phyloP scores from a whole-genome alignment of 2,113 vertebrate species.

The Cavia aperea region DNA sequence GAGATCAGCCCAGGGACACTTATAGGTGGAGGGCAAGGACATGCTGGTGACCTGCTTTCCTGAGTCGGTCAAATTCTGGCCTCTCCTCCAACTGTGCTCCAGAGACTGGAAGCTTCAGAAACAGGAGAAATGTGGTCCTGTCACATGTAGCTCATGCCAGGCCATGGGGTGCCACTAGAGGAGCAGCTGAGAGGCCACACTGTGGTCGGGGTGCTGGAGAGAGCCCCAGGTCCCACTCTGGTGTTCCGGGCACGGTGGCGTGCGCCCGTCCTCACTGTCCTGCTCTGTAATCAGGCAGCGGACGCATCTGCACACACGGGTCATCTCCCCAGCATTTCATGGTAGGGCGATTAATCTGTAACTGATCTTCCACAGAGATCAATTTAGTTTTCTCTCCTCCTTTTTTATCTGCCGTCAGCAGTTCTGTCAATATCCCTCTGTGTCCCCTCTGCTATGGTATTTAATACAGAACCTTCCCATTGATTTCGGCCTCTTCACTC shows the following conservation, averaged over 20 bases:
- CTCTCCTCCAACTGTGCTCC: fast-evolving
- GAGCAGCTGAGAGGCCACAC: background rate
- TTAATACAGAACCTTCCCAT: constrained; percentile 48
- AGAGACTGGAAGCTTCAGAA: no score
- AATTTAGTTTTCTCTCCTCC: background rate
- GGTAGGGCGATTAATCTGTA: constrained; percentile 41
- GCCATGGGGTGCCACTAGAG: background rate
- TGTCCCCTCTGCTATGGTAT: background rate
- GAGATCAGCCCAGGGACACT: fast-evolving
- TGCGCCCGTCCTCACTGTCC: background rate
- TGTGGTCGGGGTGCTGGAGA: background rate
- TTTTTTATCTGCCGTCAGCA: constrained; percentile 15
- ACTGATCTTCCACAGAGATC: constrained; percentile 50
- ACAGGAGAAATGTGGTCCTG: background rate
- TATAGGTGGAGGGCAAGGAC: no score
- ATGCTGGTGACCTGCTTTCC: fast-evolving
- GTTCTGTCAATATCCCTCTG: constrained; percentile 44
- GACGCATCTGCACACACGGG: background rate
- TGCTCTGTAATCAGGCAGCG: background rate
- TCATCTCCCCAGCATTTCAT: constrained; percentile 22
- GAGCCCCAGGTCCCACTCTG: background rate
- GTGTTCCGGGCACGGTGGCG: background rate
- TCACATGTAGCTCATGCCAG: fast-evolving
- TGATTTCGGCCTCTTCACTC: constrained; percentile 49
- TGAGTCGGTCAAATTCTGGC: background rate